Conservation (phyloP, 2,888 invertebrate species). For the Amphipoea oculea region DNA sequence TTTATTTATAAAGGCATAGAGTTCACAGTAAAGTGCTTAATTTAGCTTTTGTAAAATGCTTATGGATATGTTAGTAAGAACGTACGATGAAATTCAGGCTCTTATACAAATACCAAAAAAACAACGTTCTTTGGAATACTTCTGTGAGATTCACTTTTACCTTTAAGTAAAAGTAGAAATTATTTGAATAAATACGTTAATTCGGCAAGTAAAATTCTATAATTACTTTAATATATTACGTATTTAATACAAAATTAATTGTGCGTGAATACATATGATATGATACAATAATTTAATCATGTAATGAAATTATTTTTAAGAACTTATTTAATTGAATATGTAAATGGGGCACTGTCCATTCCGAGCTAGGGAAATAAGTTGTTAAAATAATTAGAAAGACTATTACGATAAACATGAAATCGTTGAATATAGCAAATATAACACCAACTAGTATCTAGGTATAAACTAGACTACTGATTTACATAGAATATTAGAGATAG, state of each 20-base stretch:
- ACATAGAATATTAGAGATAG: conserved; percentile 51
- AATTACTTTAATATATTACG: conserved; percentile 47
- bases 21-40: conserved; percentile 47
- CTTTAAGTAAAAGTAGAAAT: conserved; percentile 39
- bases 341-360: neutral
- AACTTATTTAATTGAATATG: conserved; percentile 13
- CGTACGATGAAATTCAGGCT: conserved; percentile 20
- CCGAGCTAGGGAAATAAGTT: conserved; percentile 8
- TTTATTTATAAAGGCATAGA: conserved; percentile 52
- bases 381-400: conserved; percentile 11
- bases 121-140: conserved; percentile 20
- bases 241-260: conserved; percentile 42
- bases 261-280: conserved; percentile 46
- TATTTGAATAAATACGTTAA: conserved; percentile 35
- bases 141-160: conserved; percentile 60
- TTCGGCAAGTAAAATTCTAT: conserved; percentile 41
- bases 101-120: conserved; percentile 38
- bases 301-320: neutral
- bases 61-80: conserved; percentile 40
- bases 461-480: conserved; percentile 47
- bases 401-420: conserved; percentile 27
- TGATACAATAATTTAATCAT: conserved; percentile 7
- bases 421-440: conserved; percentile 34
- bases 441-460: conserved; percentile 52
- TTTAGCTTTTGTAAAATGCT: conserved; percentile 28